A percentile compares a stretch with the other conserved stretches of the same genome.
Evolutionary conservation across 2,113 vertebrate species (phyloP).

Genomic region (Hippoglossus stenolepis): DNA sequence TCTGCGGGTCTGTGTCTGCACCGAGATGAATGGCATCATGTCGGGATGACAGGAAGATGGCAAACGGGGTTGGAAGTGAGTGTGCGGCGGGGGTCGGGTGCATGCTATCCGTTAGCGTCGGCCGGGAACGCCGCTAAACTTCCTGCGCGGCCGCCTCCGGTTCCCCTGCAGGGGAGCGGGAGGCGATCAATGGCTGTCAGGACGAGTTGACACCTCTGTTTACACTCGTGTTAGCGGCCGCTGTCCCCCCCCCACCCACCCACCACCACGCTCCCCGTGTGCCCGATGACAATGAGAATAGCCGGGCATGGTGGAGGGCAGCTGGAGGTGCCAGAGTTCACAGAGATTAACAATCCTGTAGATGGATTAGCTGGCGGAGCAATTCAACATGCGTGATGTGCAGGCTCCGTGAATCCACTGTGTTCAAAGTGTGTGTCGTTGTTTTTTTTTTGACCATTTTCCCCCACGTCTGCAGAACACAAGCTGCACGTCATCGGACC

Average conservation of each 20-base stretch:
- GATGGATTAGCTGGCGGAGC: conserved; percentile 7
- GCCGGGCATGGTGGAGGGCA: not conserved
- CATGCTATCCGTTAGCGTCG: conserved; percentile 64
- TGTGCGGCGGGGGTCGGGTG: conserved; percentile 29
- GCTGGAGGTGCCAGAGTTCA: not conserved
- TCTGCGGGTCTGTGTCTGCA: not conserved
- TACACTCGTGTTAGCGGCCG: not conserved
- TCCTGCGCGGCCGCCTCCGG: conserved; percentile 33
- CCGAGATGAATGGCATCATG: conserved; percentile 63
- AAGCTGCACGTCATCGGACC: conserved; percentile 92
- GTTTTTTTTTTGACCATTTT: not conserved
- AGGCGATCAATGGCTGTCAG: conserved; percentile 38
- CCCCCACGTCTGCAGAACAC: conserved; percentile 85
- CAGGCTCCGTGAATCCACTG: not conserved
- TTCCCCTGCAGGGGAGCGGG: conserved; percentile 24
- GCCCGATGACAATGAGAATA: too few species aligned
- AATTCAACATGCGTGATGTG: not conserved
- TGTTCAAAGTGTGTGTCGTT: not conserved
- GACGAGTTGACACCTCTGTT: conserved; percentile 35
- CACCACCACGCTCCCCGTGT: too few species aligned
- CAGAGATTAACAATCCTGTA: not conserved
- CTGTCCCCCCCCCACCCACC: too few species aligned
- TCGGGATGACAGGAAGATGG: conserved; percentile 83
- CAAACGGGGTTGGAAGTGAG: conserved; percentile 85
- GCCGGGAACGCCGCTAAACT: conserved; percentile 16